Percentiles rank a stretch among this genome's conserved stretches.
Conservation (phyloP, 1,140 invertebrate genomes). For the Drosophila albomicans region DNA sequence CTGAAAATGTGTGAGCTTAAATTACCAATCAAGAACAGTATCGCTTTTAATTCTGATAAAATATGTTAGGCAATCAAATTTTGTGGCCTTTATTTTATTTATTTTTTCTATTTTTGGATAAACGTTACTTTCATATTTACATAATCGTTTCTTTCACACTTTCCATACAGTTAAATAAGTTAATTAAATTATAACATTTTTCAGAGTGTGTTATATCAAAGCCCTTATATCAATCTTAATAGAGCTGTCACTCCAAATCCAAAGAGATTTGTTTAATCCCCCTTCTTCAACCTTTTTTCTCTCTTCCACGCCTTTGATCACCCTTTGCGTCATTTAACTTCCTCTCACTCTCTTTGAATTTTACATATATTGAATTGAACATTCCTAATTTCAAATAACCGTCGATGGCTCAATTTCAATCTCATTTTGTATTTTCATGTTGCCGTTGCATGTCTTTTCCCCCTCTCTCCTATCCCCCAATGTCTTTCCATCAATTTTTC, state of each 20-base stretch:
- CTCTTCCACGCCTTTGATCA: not conserved
- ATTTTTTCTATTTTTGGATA: not conserved
- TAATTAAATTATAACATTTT: too few relatives aligned
- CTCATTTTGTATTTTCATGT: slow-evolving; percentile 67
- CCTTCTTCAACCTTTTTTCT: not conserved
- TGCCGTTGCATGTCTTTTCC: slow-evolving; percentile 61
- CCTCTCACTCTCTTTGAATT: not conserved
- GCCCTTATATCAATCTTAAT: not conserved
- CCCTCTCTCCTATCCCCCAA: not conserved
- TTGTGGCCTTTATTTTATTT: too few relatives aligned
- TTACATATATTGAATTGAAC: slow-evolving; percentile 11
- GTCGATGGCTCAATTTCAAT: slow-evolving; percentile 47
- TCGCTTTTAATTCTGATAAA: too few relatives aligned
- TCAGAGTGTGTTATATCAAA: too few relatives aligned
- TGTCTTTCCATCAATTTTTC: not conserved
- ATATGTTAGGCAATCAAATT: too few relatives aligned
- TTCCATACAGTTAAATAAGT: too few relatives aligned
- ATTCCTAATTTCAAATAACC: slow-evolving; percentile 27
- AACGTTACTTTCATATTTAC: too few relatives aligned
- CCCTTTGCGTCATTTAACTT: not conserved
- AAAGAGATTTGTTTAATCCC: not conserved
- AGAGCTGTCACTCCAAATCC: not conserved
- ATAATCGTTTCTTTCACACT: too few relatives aligned
- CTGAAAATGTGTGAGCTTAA: too few relatives aligned
- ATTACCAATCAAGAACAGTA: too few relatives aligned